phyloP scores from a whole-genome alignment of 2,888 invertebrate genomes.

The Apodemia mormo region DNA sequence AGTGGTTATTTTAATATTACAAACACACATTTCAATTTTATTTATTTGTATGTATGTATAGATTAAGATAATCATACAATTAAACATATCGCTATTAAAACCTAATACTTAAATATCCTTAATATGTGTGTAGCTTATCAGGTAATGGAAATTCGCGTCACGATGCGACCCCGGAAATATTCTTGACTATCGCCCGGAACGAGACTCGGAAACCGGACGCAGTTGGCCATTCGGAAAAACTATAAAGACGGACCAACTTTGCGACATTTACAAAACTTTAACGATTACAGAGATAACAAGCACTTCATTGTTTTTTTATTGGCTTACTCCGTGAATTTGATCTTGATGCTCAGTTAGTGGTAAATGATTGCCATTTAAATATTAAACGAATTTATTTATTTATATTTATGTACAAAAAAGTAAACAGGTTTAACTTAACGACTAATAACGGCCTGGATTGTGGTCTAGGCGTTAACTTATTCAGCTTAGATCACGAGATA shows the following conservation, averaged over 20 bases:
- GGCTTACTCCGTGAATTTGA: not conserved
- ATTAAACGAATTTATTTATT: no score
- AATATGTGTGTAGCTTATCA: not conserved
- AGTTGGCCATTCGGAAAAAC: conserved; percentile 60
- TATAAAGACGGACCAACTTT: conserved; percentile 30
- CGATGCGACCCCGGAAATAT: conserved; percentile 50
- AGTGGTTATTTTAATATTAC: no score
- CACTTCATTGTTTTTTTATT: conserved; percentile 10
- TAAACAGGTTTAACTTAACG: no score
- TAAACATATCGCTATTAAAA: no score
- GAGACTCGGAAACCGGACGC: conserved; percentile 60
- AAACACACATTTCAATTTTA: no score
- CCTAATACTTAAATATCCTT: no score
- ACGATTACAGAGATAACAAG: conserved; percentile 4
- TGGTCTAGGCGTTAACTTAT: no score
- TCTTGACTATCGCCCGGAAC: conserved; percentile 61
- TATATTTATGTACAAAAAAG: no score
- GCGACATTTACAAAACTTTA: conserved; percentile 13
- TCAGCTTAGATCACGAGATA: no score
- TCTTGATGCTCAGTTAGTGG: not conserved
- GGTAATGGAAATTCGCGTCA: conserved; percentile 23
- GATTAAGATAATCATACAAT: no score
- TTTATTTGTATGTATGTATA: no score
- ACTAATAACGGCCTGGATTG: no score
- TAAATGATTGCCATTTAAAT: not conserved